Conservation (phyloP, 2,113 vertebrate genomes). For the Hydropotes inermis region DNA sequence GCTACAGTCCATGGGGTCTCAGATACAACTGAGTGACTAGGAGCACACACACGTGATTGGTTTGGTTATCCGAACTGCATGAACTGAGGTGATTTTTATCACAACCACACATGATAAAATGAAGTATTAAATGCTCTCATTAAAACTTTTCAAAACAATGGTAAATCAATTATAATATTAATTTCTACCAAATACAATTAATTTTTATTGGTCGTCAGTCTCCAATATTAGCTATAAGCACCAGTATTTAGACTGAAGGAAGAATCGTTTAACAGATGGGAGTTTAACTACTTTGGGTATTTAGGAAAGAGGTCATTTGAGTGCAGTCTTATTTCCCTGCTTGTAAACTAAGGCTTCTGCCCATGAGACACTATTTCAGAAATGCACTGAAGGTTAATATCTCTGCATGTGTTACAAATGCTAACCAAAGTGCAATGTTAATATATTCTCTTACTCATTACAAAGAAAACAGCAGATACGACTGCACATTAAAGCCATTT, state of each 20-base stretch:
- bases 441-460: background rate
- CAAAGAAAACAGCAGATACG: background rate
- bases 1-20: background rate
- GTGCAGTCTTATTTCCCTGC: background rate
- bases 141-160: conserved; percentile 21
- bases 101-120: conserved; percentile 32
- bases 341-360: conserved; percentile 1
- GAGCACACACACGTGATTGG: fast-evolving
- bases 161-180: conserved; percentile 21
- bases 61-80: background rate
- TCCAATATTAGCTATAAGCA: background rate
- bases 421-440: background rate
- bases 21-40: background rate
- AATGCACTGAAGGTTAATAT: background rate
- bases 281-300: background rate
- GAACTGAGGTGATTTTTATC: conserved; percentile 14
- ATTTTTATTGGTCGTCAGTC: background rate
- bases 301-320: background rate
- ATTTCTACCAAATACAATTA: conserved; percentile 12
- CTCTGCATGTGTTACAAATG: conserved; percentile 11
- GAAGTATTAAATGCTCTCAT: background rate
- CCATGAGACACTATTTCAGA: background rate
- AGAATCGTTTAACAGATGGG: background rate
- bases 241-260: background rate
- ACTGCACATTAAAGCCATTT: background rate